Percentiles rank a stretch among this genome's conserved stretches.
These are phyloP conservation scores for Lissonota sp. DNA, from an alignment of 2,888 invertebrate species.

Conservation along the genomic window DNA sequence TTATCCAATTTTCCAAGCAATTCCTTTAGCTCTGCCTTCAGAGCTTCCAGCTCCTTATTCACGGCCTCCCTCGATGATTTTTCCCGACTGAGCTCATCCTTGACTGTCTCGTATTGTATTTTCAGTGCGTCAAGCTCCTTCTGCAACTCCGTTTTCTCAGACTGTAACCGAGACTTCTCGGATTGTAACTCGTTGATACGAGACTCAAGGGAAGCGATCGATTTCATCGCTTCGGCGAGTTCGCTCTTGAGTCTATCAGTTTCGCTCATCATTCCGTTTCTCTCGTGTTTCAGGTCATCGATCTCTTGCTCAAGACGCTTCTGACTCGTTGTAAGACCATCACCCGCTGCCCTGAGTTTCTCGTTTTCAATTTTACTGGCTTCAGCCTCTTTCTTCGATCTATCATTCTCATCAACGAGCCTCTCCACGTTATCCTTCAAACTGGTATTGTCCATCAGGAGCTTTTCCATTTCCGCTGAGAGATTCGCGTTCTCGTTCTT, in stretches of 20 bases:
- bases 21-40: constrained; percentile 71
- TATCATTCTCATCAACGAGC: constrained; percentile 45
- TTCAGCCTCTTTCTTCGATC: constrained; percentile 53
- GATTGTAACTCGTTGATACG: constrained; percentile 36
- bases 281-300: constrained; percentile 62
- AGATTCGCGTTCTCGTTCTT: constrained; percentile 51
- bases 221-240: constrained; percentile 41
- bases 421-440: constrained; percentile 53
- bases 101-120: constrained; percentile 21
- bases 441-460: constrained; percentile 56
- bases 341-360: constrained; percentile 54
- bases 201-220: constrained; percentile 56
- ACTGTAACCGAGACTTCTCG: constrained; percentile 51
- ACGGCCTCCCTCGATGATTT: constrained; percentile 61
- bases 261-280: constrained; percentile 50
- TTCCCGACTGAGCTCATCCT: constrained; percentile 56
- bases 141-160: constrained; percentile 57
- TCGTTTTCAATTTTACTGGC: constrained; percentile 60
- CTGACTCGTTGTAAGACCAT: constrained; percentile 46
- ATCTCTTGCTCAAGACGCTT: constrained; percentile 55
- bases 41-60: constrained; percentile 65
- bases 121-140: constrained; percentile 59
- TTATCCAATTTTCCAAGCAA: constrained; percentile 65
- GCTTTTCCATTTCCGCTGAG: constrained; percentile 56
- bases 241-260: constrained; percentile 39